These are phyloP conservation scores for Drosophila bunnanda DNA, from an alignment of 2,888 invertebrate species.

Conservation along the genomic window DNA sequence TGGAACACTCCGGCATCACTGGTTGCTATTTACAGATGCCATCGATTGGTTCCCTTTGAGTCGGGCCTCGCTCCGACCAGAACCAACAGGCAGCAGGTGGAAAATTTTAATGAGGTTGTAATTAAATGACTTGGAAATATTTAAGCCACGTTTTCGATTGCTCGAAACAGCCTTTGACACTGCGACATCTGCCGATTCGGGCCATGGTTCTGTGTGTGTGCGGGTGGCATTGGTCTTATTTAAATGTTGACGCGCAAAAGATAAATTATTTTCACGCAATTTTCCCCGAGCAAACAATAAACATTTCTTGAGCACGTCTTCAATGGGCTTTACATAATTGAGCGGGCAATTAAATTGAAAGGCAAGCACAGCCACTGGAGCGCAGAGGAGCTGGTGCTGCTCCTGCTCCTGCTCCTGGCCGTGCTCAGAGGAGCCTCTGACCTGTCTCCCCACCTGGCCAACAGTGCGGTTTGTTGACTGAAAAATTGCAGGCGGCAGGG, in stretches of 20 bases:
- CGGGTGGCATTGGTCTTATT: conserved; percentile 39
- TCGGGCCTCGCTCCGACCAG: neutral
- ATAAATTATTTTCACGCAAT: conserved; percentile 78
- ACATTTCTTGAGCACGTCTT: conserved; percentile 58
- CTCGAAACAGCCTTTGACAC: conserved; percentile 56
- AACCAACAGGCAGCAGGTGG: conserved; percentile 55
- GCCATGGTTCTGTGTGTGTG: neutral
- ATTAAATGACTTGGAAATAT: conserved; percentile 80
- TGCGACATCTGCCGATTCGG: conserved; percentile 49
- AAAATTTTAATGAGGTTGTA: conserved; percentile 77
- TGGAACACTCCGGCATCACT: conserved; percentile 3
- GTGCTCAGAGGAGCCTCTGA: conserved; percentile 1
- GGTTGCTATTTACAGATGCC: conserved; percentile 29
- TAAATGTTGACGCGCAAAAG: conserved; percentile 70
- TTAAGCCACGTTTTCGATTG: conserved; percentile 67
- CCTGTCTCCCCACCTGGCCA: conserved; percentile 19
- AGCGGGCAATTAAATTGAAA: conserved; percentile 71
- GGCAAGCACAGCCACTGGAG: conserved; percentile 28
- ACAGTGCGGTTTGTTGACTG: conserved; percentile 47
- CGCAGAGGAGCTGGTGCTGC: conserved; percentile 5
- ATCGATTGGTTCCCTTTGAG: conserved; percentile 33
- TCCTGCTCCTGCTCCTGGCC: conserved; percentile 1
- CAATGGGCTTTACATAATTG: conserved; percentile 72
- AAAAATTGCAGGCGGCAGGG: conserved; percentile 37
- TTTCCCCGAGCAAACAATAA: conserved; percentile 72